These are phyloP conservation scores for Pseudomyrmex dendroicus DNA, from an alignment of 1,140 invertebrate species.

Conservation along the genomic window DNA sequence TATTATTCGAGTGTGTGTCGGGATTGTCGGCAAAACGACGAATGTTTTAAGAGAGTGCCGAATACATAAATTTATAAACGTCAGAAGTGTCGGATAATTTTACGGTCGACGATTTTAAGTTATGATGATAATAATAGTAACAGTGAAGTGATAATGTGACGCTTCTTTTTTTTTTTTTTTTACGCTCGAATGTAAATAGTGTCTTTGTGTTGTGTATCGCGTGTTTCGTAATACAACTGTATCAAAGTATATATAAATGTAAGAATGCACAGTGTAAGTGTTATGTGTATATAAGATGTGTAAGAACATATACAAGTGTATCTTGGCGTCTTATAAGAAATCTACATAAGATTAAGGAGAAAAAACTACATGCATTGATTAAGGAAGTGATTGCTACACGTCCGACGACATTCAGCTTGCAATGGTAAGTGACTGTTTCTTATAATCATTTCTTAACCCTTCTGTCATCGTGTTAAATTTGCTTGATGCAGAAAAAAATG, in stretches of 20 bases:
- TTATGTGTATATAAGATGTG: too few relatives aligned
- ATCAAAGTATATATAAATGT: too few relatives aligned
- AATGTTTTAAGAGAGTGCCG: neutral
- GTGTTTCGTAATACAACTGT: too few relatives aligned
- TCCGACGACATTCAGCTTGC: neutral
- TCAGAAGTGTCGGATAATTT: neutral
- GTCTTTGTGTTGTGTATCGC: too few relatives aligned
- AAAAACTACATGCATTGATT: neutral
- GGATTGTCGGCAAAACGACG: too few relatives aligned
- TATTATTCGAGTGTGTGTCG: neutral
- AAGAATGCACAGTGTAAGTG: neutral
- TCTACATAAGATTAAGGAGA: too few relatives aligned
- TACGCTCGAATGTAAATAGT: neutral
- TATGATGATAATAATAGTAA: too few relatives aligned
- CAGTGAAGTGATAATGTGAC: too few relatives aligned
- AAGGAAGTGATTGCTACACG: neutral
- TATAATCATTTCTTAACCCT: neutral
- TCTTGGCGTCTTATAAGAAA: too few relatives aligned
- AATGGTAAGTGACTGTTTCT: neutral
- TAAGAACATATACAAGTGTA: neutral
- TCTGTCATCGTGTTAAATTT: neutral
- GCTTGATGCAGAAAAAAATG: neutral
- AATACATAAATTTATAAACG: neutral
- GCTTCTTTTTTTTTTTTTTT: too few relatives aligned
- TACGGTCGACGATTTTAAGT: neutral